Evolutionary conservation across 2,113 vertebrate genomes (phyloP), one percentile per base, ranked within the genome.

Genomic region (Cranoglanis bouderius): DNA sequence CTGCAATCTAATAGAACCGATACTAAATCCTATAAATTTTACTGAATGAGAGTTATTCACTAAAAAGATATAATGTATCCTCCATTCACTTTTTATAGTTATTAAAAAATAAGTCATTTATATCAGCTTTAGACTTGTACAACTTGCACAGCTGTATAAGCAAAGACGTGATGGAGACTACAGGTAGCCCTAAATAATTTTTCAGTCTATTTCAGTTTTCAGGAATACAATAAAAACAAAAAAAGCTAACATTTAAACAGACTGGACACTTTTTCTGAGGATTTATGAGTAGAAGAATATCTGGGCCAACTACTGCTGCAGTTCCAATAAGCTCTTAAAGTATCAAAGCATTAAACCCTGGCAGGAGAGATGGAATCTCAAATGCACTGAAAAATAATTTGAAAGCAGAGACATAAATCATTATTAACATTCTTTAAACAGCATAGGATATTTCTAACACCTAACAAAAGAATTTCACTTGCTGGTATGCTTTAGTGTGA

Each of bases 201-300:
- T 63, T 78, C 46, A 65, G 38, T 55, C 43, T 82, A 38, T 43
- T 29, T 61, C 24, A 43, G 43, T 61, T 40, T 61, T 83, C 57
- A 40, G 12, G 7, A 83, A 26, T 26, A 40, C 10, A 82, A 40
- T 59, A 4, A 26, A 40, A 82, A n/a, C n/a, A 26, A 40, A 21
- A 75, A 19, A 21, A 43, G 14, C 61, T 87, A 82, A 43, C 49
- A 70, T 72, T 88, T 18, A 82, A 35, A 82, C 63, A 88, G 86
- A 46, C 49, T 53, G 4, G 63, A 82, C 78, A 82, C 49, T 82
- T 82, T 55, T 43, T 82, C 78, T 55, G 35, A 38, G 43, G 63
- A 82, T 87, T 87, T 82, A 87, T 65, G 43, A 55, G 61, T 38
- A 16, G 43, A 6, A 40, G 59, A 72, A 88, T 57, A 88, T 26